Conservation (phyloP, 1,140 invertebrate genomes). For the Tenebrio molitor region DNA sequence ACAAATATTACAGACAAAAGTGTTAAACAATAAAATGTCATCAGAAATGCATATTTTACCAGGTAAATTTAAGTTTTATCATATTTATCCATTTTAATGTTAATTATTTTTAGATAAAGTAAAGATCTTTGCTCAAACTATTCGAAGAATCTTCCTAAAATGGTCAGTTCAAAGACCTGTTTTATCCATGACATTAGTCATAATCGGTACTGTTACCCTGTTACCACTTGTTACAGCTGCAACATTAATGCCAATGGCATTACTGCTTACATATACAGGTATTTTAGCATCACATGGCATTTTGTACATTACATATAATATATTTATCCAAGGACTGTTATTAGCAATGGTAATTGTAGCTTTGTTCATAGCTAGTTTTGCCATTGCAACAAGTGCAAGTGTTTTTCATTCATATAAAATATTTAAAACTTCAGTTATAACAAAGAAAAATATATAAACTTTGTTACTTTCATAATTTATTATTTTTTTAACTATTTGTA, state of each 20-base stretch:
- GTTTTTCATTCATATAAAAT: conserved; percentile 28
- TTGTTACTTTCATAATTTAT: not conserved
- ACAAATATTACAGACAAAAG: too few relatives aligned
- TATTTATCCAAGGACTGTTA: conserved; percentile 28
- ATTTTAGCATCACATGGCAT: conserved; percentile 32
- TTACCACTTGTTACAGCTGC: conserved; percentile 22
- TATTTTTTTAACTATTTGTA: not conserved
- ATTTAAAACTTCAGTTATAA: not conserved
- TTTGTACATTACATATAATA: conserved; percentile 23
- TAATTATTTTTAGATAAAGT: conserved; percentile 31
- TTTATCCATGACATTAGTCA: conserved; percentile 23
- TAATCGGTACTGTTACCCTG: conserved; percentile 2
- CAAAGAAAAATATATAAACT: conserved; percentile 15
- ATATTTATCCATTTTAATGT: not conserved
- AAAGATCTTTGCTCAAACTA: not conserved
- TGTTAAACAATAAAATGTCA: not conserved
- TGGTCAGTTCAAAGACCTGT: conserved; percentile 35
- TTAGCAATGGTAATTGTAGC: conserved; percentile 29
- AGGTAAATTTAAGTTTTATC: not conserved
- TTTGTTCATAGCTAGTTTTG: conserved; percentile 2
- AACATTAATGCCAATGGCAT: conserved; percentile 29
- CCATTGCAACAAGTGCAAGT: conserved; percentile 18
- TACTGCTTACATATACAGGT: conserved; percentile 27
- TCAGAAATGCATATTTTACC: conserved; percentile 9
- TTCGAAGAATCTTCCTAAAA: conserved; percentile 26